These are phyloP conservation scores for Sylvietta virens DNA, from an alignment of 2,113 vertebrate genomes.

Conservation along the genomic window DNA sequence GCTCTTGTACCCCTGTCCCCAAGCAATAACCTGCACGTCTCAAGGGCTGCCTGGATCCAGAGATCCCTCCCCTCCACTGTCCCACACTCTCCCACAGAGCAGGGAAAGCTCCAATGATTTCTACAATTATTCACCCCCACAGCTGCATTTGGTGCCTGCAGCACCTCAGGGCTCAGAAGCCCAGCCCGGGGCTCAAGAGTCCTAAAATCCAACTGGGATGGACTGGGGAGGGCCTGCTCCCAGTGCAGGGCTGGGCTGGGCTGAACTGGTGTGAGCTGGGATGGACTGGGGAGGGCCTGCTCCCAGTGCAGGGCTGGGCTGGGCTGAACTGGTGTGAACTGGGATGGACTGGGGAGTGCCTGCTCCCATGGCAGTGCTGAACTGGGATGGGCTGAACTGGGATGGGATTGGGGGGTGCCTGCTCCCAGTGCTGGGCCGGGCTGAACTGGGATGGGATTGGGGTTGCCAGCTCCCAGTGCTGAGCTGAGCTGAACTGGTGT, in stretches of 20 bases:
- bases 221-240: background rate
- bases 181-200: background rate
- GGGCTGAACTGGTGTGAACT: background rate
- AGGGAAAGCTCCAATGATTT: conserved; percentile 27
- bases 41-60: too few species aligned
- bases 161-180: background rate
- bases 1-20: too few species aligned
- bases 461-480: background rate
- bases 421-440: background rate
- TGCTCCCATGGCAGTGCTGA: background rate
- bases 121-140: background rate
- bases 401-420: too few species aligned
- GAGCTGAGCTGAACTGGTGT: background rate
- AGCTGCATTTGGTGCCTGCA: background rate
- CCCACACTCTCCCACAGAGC: too few species aligned
- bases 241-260: background rate
- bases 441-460: background rate
- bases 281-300: background rate
- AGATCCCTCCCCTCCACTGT: too few species aligned
- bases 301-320: background rate
- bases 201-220: background rate
- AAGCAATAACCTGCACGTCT: too few species aligned
- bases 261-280: too few species aligned
- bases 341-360: background rate
- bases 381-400: background rate